These are phyloP conservation scores for Isichthys henryi DNA, from an alignment of 2,113 vertebrate genomes.

Conservation along the genomic window DNA sequence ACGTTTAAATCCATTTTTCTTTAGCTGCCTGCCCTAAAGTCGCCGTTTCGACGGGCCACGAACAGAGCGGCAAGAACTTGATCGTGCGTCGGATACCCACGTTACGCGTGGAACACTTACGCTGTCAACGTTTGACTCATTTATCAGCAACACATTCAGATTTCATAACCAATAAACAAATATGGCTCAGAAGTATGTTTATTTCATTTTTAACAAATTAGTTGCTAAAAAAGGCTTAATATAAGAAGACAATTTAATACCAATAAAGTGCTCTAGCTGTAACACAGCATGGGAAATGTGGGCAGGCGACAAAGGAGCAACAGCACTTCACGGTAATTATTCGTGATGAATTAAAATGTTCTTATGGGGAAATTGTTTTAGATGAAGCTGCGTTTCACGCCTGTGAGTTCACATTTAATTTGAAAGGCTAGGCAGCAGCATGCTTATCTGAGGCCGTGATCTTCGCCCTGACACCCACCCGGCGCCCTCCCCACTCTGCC, in stretches of 20 bases:
- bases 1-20: neutral
- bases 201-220: neutral
- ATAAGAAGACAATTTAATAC: constrained; percentile 12
- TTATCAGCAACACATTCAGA: neutral
- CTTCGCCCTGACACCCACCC: neutral
- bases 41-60: neutral
- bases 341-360: constrained; percentile 9
- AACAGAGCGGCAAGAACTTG: neutral
- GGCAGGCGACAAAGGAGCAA: neutral
- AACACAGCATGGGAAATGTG: constrained; percentile 3
- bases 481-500: neutral
- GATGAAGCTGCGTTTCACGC: neutral
- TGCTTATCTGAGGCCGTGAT: neutral
- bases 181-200: neutral
- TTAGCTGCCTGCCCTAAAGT: neutral
- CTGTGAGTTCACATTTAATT: neutral
- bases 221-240: constrained; percentile 8
- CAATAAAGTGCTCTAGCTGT: neutral
- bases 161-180: neutral
- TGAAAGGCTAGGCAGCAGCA: neutral
- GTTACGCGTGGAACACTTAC: neutral
- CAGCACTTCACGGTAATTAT: constrained; percentile 10
- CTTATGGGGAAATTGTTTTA: constrained; percentile 11
- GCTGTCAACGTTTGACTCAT: neutral
- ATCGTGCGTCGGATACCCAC: neutral